Percentiles rank a stretch among this genome's conserved stretches.
Conservation (phyloP, 2,888 invertebrate genomes). For the Capitulum mitella region DNA sequence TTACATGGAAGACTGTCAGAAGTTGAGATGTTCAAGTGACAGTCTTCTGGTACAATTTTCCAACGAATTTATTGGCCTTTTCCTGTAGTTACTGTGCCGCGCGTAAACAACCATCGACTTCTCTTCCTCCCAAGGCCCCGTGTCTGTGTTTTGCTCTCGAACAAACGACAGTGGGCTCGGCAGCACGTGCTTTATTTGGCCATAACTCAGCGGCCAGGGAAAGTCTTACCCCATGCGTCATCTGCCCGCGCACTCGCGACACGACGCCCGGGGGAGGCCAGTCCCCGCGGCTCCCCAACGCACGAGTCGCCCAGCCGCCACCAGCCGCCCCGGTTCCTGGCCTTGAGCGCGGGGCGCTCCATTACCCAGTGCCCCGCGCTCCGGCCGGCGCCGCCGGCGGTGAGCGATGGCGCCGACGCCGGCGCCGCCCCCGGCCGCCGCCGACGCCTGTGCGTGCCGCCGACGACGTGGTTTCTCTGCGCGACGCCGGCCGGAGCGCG, state of each 20-base stretch:
- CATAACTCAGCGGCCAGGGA: not conserved
- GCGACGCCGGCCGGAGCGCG: not conserved
- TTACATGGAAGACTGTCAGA: no score
- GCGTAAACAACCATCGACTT: no score
- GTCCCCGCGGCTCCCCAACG: not conserved
- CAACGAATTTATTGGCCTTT: no score
- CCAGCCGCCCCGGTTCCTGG: not conserved
- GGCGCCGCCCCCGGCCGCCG: not conserved
- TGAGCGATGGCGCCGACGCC: not conserved
- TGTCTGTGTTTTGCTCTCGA: no score
- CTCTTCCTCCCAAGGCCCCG: no score
- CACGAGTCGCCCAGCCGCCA: not conserved
- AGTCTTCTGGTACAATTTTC: no score
- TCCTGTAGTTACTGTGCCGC: no score
- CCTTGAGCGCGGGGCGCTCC: not conserved
- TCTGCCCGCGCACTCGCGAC: not conserved
- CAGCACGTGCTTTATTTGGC: not conserved
- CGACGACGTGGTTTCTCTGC: not conserved
- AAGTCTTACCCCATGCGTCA: not conserved
- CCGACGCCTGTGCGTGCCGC: not conserved
- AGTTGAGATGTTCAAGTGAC: no score
- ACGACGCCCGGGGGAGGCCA: not conserved
- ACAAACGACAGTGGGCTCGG: no score
- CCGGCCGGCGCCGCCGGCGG: not conserved
- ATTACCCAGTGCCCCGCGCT: not conserved